Percentiles rank a stretch among this genome's conserved stretches.
Conservation (phyloP, 30 jellyfish, hydroid and myxozoan genomes). For the Morbakka virulenta region DNA sequence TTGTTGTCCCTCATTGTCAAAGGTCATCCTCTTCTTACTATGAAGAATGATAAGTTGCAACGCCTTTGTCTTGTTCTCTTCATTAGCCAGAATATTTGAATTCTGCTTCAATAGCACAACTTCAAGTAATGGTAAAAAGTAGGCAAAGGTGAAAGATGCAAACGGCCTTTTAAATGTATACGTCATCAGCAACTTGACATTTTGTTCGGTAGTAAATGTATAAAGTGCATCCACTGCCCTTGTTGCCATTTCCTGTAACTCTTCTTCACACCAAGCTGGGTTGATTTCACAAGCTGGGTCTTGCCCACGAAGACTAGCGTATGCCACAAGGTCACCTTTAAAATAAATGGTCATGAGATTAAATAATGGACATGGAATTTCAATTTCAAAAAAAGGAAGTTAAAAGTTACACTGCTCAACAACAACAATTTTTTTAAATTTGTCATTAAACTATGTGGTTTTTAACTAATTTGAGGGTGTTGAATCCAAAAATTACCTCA, state of each 20-base stretch:
- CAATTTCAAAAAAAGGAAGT: too few relatives aligned
- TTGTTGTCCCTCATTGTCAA: not conserved
- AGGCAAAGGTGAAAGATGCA: conserved; percentile 64
- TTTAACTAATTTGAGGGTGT: not conserved
- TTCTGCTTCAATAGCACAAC: conserved; percentile 65
- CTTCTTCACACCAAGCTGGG: conserved; percentile 71
- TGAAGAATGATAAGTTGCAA: conserved; percentile 68
- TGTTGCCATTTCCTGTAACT: conserved; percentile 25
- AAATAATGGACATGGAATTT: too few relatives aligned
- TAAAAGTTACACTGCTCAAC: not conserved
- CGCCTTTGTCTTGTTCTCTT: conserved; percentile 50
- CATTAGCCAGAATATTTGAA: conserved; percentile 43
- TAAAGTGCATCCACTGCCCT: conserved; percentile 58
- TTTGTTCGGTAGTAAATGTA: conserved; percentile 64
- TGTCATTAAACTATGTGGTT: not conserved
- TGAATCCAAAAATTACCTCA: not conserved
- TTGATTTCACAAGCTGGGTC: conserved; percentile 64
- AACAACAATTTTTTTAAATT: not conserved
- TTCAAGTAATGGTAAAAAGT: conserved; percentile 68
- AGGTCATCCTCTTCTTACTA: conserved; percentile 26
- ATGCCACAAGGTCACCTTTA: conserved; percentile 77
- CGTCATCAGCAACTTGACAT: conserved; percentile 67
- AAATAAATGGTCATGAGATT: too few relatives aligned
- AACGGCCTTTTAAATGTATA: conserved; percentile 65
- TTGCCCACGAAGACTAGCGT: conserved; percentile 54